A percentile compares a stretch with the other conserved stretches of the same genome.
Evolutionary conservation across 1,140 invertebrate species (phyloP).

Genomic region (Plectrocnemia conspersa): DNA sequence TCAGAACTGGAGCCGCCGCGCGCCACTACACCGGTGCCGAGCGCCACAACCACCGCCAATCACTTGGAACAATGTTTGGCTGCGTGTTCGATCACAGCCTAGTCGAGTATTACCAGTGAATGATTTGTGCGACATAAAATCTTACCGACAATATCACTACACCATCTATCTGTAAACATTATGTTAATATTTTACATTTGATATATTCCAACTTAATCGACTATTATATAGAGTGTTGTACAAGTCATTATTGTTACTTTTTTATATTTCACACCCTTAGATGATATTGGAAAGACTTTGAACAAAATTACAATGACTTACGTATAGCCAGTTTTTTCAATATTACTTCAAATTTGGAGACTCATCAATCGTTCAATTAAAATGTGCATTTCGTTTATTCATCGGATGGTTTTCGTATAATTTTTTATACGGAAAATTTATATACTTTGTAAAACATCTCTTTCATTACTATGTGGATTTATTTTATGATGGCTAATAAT

Average conservation of each 20-base stretch:
- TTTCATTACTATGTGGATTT: background rate
- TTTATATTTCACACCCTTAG: background rate
- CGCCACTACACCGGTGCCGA: background rate
- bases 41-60: background rate
- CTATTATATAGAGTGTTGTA: background rate
- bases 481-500: background rate
- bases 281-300: constrained; percentile 5
- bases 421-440: no score
- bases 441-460: background rate
- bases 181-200: no score
- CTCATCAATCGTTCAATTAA: no score
- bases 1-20: constrained; percentile 36
- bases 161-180: no score
- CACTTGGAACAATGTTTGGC: constrained; percentile 6
- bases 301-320: constrained; percentile 7
- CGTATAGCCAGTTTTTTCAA: no score
- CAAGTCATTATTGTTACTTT: background rate
- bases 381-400: no score
- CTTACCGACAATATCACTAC: no score
- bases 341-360: no score
- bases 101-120: no score
- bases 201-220: no score
- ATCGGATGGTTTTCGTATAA: no score
- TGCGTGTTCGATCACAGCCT: background rate
- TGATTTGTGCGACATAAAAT: no score